Base-by-base conservation (phyloP, 1,140 invertebrate genomes). In the Pogonomyrmex californicus region DNA sequence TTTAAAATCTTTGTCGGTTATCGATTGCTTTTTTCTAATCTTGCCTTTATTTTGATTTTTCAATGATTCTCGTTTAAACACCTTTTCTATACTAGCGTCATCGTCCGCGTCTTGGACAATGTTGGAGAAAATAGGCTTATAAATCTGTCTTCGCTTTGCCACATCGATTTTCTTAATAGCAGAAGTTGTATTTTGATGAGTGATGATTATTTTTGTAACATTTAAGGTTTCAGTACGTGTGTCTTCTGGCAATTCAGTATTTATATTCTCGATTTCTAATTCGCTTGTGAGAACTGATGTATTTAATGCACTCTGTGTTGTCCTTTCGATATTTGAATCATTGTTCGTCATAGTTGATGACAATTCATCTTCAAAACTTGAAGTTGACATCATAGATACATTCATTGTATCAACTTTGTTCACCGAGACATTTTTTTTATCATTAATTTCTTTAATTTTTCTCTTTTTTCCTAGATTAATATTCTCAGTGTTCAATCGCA, bases 61-160 rank as follows among this genome's bases (percentile, higher is more conserved):
- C 9, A 87, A 9, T 4, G 73, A 85, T 9, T 87, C 79, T 7
- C 41, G 81, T 78, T 87, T 85, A 54, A 88, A 86, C n/a, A 86
- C 30, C 62, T 87, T 62, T 87, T 68, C 63, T 85, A 88, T 81
- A 44, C 17, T 49, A n/a, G 82, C 78, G 33, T 68, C 73, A 51
- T 85, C 70, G 1, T 73, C 58, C 12, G 49, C 23, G 12, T 82
- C 56, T 33, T 51, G 44, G 6, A 7, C 9, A 56, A 79, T 79
- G 33, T 65, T 81, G 33, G 60, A 44, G 49, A 82, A 76, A 12
- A 51, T 54, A 17, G 47, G 41, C 23, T 33, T 44, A 5, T 70
- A 51, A 14, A 47, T 60, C 7, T 87, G 76, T 49, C 30, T 73
- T 23, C 12, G 41, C n/a, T 60, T 41, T 7, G 33, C 49, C 17